Conservation (phyloP, 2,888 invertebrate species). For the Ecliptopera silaceata region DNA sequence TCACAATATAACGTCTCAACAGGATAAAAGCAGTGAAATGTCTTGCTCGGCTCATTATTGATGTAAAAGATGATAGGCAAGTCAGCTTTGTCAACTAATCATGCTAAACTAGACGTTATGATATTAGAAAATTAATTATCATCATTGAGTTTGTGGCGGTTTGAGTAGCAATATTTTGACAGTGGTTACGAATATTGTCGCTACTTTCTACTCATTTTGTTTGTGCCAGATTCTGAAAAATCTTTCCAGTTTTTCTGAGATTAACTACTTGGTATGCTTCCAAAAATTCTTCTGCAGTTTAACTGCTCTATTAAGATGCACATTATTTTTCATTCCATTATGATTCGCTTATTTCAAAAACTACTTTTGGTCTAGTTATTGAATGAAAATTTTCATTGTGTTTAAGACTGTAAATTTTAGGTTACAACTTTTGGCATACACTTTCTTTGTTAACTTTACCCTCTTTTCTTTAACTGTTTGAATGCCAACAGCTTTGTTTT, state of each 20-base stretch:
- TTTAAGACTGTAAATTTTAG: not conserved
- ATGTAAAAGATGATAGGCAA: too few species aligned
- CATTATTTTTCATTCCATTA: conserved; percentile 38
- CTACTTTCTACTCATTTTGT: not conserved
- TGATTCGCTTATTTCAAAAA: conserved; percentile 24
- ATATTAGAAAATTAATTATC: too few species aligned
- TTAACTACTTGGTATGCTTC: conserved; percentile 40
- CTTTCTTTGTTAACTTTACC: not conserved
- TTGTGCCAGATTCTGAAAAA: not conserved
- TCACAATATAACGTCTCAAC: too few species aligned
- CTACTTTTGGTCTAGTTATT: conserved; percentile 23
- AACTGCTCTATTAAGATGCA: conserved; percentile 34
- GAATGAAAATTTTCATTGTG: conserved; percentile 8
- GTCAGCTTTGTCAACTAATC: too few species aligned
- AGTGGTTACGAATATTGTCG: too few species aligned
- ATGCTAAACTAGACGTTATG: too few species aligned
- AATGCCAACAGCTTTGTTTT: too few species aligned
- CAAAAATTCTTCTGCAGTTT: conserved; percentile 40
- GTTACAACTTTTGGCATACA: conserved; percentile 1
- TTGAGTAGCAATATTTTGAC: too few species aligned
- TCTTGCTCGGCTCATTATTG: too few species aligned
- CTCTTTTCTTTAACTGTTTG: too few species aligned
- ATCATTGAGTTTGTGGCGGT: too few species aligned
- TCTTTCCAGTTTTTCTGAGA: conserved; percentile 1
- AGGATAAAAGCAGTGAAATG: too few species aligned